phyloP scores from a whole-genome alignment of 2,888 invertebrate genomes.

The Himalopsyche kuldschensis region DNA sequence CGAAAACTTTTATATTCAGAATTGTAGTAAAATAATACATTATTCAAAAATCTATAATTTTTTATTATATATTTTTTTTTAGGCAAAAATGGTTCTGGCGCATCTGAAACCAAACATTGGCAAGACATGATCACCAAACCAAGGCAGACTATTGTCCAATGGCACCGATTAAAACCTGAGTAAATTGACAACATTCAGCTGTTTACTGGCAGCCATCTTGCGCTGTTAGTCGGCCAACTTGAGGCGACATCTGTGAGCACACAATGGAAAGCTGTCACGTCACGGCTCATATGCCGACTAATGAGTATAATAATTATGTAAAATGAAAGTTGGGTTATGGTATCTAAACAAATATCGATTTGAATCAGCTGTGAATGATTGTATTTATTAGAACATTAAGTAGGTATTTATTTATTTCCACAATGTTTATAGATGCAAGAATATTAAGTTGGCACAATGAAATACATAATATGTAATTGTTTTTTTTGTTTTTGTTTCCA shows the following conservation, averaged over 20 bases:
- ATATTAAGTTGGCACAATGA: background rate
- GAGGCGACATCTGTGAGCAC: background rate
- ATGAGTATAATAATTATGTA: background rate
- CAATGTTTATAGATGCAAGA: background rate
- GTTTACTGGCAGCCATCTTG: slow-evolving; percentile 15
- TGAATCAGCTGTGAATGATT: background rate
- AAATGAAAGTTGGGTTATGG: background rate
- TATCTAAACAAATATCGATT: slow-evolving; percentile 2
- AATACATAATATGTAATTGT: background rate
- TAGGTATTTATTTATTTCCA: background rate
- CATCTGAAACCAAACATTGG: slow-evolving; percentile 96
- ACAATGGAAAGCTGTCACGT: background rate
- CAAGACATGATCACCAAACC: slow-evolving; percentile 98
- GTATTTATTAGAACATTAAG: background rate
- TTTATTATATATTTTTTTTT: no score
- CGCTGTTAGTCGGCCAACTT: background rate
- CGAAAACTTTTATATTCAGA: no score
- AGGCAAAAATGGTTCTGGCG: slow-evolving; percentile 93
- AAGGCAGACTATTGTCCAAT: slow-evolving; percentile 91
- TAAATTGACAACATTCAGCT: slow-evolving; percentile 52
- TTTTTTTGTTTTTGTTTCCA: background rate
- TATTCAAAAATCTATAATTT: no score
- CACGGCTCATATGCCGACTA: background rate
- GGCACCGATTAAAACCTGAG: slow-evolving; percentile 95
- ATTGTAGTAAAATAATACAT: no score